Evolutionary conservation across 2,888 invertebrate species (phyloP).

Genomic region (Brachycybe producta): DNA sequence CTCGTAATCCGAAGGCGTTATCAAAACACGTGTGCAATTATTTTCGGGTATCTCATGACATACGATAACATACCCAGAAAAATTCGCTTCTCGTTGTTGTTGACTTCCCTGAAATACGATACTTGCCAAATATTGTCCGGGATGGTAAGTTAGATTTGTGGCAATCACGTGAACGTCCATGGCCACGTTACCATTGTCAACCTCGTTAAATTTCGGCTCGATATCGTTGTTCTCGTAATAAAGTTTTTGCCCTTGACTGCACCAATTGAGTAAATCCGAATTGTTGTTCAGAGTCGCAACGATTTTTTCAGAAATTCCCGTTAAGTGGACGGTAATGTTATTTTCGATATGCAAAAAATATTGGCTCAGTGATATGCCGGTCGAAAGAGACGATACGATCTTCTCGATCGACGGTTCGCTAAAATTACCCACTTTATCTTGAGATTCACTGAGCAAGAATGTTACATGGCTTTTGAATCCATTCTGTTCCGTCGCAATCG

Average conservation of each 20-base stretch:
- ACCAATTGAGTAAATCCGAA: conserved; percentile 9
- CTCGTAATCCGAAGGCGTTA: conserved; percentile 21
- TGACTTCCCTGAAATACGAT: conserved; percentile 23
- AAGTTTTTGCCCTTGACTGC: conserved; percentile 11
- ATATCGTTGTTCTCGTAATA: conserved; percentile 13
- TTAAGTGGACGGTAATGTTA: conserved; percentile 5
- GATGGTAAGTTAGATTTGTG: conserved; percentile 23
- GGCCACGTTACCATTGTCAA: not conserved
- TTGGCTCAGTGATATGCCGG: conserved; percentile 9
- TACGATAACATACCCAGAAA: conserved; percentile 23
- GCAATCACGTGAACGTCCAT: conserved; percentile 22
- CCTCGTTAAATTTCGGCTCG: conserved; percentile 1
- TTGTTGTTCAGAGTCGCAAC: not conserved
- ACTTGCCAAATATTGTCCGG: conserved; percentile 25
- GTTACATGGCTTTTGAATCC: not conserved
- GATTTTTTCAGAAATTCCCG: conserved; percentile 15
- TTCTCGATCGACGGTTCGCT: conserved; percentile 17
- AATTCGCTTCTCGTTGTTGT: conserved; percentile 17
- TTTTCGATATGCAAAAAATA: not conserved
- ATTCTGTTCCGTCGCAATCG: not conserved
- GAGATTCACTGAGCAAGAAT: not conserved
- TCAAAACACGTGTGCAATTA: conserved; percentile 19
- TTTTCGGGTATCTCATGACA: conserved; percentile 22
- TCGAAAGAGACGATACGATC: conserved; percentile 8
- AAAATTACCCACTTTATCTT: not conserved